A percentile compares a stretch with the other conserved stretches of the same genome.
Conservation (phyloP, 2,113 vertebrate genomes). For the Cynopterus brachyotis region DNA sequence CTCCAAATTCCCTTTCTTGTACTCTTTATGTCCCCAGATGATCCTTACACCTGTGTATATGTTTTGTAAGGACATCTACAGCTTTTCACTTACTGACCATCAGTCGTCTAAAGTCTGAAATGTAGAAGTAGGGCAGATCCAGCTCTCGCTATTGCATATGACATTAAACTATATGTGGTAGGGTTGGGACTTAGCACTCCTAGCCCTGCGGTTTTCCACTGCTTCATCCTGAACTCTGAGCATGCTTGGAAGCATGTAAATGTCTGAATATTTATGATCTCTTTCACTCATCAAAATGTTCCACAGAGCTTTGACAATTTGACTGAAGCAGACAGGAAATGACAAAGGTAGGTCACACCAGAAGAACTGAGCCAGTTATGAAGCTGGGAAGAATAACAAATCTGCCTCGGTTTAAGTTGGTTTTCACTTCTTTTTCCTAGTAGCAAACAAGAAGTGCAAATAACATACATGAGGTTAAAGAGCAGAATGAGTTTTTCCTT, state of each 20-base stretch:
- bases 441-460: neutral
- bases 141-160: neutral
- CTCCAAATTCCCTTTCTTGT: neutral
- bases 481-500: neutral
- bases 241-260: neutral
- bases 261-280: constrained; percentile 38
- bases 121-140: neutral
- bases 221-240: neutral
- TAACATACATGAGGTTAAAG: neutral
- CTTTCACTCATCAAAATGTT: constrained; percentile 5
- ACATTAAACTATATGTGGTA: neutral
- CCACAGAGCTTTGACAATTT: neutral
- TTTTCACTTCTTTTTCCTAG: constrained; percentile 11
- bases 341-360: neutral
- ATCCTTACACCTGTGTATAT: neutral
- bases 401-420: neutral
- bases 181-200: neutral
- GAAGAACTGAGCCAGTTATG: neutral
- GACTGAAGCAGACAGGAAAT: neutral
- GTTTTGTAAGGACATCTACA: neutral
- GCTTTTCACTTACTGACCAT: neutral
- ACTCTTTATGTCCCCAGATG: neutral
- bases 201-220: neutral
- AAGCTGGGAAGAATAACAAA: neutral
- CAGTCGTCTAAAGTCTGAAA: neutral